Evolutionary conservation across 2,888 invertebrate genomes (phyloP).

Genomic region (Ochropacha duplaris): DNA sequence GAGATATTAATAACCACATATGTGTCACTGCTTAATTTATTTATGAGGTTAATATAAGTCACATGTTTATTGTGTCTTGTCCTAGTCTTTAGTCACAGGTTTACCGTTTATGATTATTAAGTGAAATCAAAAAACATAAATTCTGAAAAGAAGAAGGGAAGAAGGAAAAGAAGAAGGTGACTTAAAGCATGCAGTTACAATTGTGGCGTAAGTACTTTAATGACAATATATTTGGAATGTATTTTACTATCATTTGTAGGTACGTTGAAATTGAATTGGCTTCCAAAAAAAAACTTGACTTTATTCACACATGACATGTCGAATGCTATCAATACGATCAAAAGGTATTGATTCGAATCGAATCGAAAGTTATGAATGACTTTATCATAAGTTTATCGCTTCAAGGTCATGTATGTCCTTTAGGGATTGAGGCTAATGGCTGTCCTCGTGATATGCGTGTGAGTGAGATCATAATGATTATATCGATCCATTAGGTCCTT

Average conservation of each 20-base stretch:
- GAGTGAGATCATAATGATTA: conserved; percentile 34
- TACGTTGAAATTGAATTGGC: neutral
- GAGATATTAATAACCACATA: no score
- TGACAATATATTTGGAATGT: neutral
- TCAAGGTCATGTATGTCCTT: conserved; percentile 66
- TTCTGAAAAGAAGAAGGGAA: no score
- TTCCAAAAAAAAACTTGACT: neutral
- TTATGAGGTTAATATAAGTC: no score
- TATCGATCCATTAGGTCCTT: conserved; percentile 61
- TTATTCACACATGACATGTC: neutral
- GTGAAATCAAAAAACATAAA: no score
- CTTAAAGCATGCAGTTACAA: no score
- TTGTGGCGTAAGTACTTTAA: no score
- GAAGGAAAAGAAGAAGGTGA: no score
- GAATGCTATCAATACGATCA: neutral
- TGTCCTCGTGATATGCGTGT: conserved; percentile 45
- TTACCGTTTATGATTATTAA: no score
- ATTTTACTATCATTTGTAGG: neutral
- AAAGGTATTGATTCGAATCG: neutral
- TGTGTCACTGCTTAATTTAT: no score
- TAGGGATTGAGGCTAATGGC: conserved; percentile 70
- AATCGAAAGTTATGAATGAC: conserved; percentile 43
- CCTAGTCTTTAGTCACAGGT: no score
- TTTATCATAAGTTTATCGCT: conserved; percentile 47
- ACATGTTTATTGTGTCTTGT: no score